Conservation (phyloP, 2,113 vertebrate genomes). For the Hystrix cristata region DNA sequence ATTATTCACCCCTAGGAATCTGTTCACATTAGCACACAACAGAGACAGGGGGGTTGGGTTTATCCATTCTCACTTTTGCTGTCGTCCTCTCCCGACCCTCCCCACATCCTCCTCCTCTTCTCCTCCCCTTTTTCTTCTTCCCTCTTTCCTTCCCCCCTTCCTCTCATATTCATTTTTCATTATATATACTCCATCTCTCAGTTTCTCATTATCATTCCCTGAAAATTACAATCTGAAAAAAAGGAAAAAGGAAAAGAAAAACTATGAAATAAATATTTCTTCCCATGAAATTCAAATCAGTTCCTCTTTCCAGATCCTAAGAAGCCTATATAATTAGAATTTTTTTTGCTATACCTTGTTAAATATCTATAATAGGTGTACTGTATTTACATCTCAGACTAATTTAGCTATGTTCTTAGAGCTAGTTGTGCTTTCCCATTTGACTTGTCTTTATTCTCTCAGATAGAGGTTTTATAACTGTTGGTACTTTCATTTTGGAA, state of each 20-base stretch:
- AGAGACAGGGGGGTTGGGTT: neutral
- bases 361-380: neutral
- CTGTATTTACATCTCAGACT: neutral
- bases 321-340: constrained; percentile 33
- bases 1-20: constrained; percentile 53
- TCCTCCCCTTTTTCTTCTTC: neutral
- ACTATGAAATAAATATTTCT: constrained; percentile 61
- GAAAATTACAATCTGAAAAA: constrained; percentile 58
- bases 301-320: constrained; percentile 53
- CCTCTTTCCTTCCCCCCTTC: neutral
- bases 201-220: constrained; percentile 53
- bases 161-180: constrained; percentile 48
- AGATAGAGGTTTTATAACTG: constrained; percentile 27
- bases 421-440: neutral
- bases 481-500: constrained; percentile 63
- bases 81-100: neutral
- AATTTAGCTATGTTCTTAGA: neutral
- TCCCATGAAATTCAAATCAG: constrained; percentile 41
- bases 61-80: neutral
- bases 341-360: constrained; percentile 5
- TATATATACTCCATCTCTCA: neutral
- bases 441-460: constrained; percentile 24
- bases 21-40: constrained; percentile 44
- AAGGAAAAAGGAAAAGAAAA: constrained; percentile 45
- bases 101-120: too few relatives aligned